Percentiles rank a stretch among this genome's conserved stretches.
Conservation (phyloP, 2,797 vertebrate genomes). For the Nasua narica region DNA sequence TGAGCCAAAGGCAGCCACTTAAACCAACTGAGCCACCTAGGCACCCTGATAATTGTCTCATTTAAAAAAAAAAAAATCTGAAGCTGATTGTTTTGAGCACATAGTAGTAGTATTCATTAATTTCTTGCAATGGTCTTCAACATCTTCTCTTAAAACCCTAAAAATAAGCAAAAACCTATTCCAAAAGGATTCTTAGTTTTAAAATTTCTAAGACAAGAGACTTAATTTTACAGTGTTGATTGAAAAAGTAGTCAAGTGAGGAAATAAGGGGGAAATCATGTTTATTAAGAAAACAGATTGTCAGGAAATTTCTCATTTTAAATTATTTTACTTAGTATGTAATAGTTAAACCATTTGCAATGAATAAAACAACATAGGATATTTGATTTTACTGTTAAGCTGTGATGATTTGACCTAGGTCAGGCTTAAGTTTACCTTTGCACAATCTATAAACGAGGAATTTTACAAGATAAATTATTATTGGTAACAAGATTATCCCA, state of each 20-base stretch:
- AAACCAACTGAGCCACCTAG: no score
- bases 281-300: constrained; percentile 44
- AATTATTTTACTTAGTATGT: constrained; percentile 70
- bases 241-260: neutral
- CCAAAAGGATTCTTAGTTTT: neutral
- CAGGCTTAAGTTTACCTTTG: neutral
- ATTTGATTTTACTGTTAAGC: neutral
- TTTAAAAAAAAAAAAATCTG: neutral
- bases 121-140: neutral
- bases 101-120: neutral
- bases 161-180: neutral
- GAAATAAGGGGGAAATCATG: neutral
- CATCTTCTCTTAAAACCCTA: neutral
- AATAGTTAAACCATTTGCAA: neutral
- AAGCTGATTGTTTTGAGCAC: neutral
- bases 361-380: neutral
- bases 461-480: constrained; percentile 6
- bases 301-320: constrained; percentile 73
- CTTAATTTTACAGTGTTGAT: constrained; percentile 22
- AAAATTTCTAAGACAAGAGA: constrained; percentile 11
- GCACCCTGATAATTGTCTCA: neutral
- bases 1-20: no score
- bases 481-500: constrained; percentile 31
- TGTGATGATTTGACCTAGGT: neutral
- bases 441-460: neutral